phyloP scores from a whole-genome alignment of 2,113 vertebrate genomes.

The Mirza zaza region DNA sequence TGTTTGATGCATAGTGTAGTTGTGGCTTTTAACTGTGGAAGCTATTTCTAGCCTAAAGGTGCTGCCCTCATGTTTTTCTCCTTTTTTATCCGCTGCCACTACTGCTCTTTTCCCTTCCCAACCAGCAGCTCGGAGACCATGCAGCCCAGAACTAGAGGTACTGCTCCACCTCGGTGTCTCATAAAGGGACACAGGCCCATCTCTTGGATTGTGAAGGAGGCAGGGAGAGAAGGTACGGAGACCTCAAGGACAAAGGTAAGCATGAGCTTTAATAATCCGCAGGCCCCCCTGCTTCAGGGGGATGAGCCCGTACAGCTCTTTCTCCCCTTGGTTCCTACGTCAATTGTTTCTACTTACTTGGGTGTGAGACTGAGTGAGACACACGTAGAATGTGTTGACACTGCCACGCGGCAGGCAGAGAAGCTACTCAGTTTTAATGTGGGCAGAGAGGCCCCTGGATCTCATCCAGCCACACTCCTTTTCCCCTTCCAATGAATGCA shows the following conservation, averaged over 20 bases:
- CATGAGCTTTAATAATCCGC: neutral
- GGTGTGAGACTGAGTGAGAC: slow-evolving; percentile 64
- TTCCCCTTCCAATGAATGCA: slow-evolving; percentile 40
- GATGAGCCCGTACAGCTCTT: neutral
- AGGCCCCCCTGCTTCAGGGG: neutral
- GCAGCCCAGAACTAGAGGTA: neutral
- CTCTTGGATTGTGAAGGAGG: neutral
- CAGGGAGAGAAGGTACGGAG: neutral
- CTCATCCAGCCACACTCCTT: slow-evolving; percentile 33
- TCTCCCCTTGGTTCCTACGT: neutral
- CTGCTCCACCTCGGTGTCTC: neutral
- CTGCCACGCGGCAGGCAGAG: slow-evolving; percentile 59
- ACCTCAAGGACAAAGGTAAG: neutral
- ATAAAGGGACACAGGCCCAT: neutral
- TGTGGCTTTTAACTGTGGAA: neutral
- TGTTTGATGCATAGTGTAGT: neutral
- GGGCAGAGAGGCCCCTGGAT: slow-evolving; percentile 63
- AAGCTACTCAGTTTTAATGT: slow-evolving; percentile 44
- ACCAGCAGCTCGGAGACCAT: neutral
- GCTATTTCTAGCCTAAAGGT: neutral
- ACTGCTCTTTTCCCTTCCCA: neutral
- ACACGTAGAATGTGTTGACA: slow-evolving; percentile 55
- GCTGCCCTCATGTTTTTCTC: neutral
- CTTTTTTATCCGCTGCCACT: neutral
- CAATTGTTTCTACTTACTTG: slow-evolving; percentile 36